These are phyloP conservation scores for Drosophila antonietae DNA, from an alignment of 2,888 invertebrate genomes.

Conservation along the genomic window DNA sequence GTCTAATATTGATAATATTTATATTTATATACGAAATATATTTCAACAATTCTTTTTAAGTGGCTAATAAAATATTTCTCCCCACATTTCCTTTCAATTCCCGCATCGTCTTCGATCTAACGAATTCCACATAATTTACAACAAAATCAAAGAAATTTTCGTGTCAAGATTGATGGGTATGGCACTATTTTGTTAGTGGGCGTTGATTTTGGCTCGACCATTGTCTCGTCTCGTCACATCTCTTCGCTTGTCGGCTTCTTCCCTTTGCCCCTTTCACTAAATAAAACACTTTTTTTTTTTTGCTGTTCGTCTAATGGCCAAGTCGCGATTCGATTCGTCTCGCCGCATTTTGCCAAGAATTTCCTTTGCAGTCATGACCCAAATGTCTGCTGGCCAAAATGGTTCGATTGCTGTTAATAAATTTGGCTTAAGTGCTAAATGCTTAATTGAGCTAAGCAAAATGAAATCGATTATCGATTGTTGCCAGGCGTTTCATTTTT, in stretches of 20 bases:
- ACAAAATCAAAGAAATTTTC: slow-evolving; percentile 37
- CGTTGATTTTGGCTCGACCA: slow-evolving; percentile 55
- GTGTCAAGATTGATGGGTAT: slow-evolving; percentile 68
- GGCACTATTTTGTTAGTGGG: slow-evolving; percentile 53
- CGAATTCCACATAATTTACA: slow-evolving; percentile 3
- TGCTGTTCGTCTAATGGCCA: slow-evolving; percentile 55
- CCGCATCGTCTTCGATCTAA: neutral
- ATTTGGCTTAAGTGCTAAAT: slow-evolving; percentile 67
- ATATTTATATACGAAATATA: neutral
- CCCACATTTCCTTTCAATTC: neutral
- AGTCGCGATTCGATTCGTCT: slow-evolving; percentile 17
- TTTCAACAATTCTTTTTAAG: neutral
- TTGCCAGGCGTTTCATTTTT: slow-evolving; percentile 33
- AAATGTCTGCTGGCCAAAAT: slow-evolving; percentile 64
- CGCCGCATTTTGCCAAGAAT: slow-evolving; percentile 43
- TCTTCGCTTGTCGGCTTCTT: neutral
- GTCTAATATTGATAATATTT: neutral
- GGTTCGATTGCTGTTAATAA: slow-evolving; percentile 50
- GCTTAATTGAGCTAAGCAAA: slow-evolving; percentile 64
- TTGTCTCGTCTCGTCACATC: slow-evolving; percentile 5
- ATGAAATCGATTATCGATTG: slow-evolving; percentile 40
- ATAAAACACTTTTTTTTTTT: slow-evolving; percentile 64
- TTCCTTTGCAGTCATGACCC: slow-evolving; percentile 71
- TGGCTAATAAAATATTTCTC: neutral
- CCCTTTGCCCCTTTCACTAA: slow-evolving; percentile 16